A percentile compares a stretch with the other conserved stretches of the same genome.
phyloP scores from a whole-genome alignment of 2,888 invertebrate species.

The Syrista parreyssii region DNA sequence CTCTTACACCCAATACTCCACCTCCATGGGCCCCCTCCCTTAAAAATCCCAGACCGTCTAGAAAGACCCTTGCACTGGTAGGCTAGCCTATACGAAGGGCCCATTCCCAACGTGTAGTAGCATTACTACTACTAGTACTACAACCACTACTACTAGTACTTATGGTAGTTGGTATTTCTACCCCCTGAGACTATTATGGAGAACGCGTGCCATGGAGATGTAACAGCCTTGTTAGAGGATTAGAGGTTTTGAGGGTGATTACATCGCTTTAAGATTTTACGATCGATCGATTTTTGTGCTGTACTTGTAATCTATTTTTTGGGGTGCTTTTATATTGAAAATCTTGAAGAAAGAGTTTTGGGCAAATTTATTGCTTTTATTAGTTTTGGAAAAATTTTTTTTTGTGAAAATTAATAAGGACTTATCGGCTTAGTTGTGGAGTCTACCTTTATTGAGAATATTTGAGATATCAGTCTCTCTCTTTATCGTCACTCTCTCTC shows the following conservation, averaged over 20 bases:
- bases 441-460: constrained; percentile 17
- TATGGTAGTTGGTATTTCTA: background rate
- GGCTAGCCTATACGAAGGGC: background rate
- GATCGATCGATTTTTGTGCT: background rate
- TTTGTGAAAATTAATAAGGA: constrained; percentile 18
- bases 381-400: background rate
- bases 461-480: constrained; percentile 9
- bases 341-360: background rate
- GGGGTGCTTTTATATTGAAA: background rate
- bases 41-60: background rate
- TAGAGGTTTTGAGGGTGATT: constrained; percentile 63
- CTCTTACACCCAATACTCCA: constrained; percentile 4
- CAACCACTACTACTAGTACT: background rate
- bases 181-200: constrained; percentile 23
- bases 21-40: background rate
- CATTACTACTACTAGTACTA: background rate
- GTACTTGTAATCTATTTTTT: background rate
- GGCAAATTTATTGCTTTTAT: background rate
- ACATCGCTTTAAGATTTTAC: constrained; percentile 48
- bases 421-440: constrained; percentile 16
- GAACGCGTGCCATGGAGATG: constrained; percentile 56
- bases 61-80: background rate
- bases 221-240: constrained; percentile 57
- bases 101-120: background rate
- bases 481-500: background rate